These are phyloP conservation scores for Drosophila kuntzei DNA, from an alignment of 2,888 invertebrate genomes.

Conservation along the genomic window DNA sequence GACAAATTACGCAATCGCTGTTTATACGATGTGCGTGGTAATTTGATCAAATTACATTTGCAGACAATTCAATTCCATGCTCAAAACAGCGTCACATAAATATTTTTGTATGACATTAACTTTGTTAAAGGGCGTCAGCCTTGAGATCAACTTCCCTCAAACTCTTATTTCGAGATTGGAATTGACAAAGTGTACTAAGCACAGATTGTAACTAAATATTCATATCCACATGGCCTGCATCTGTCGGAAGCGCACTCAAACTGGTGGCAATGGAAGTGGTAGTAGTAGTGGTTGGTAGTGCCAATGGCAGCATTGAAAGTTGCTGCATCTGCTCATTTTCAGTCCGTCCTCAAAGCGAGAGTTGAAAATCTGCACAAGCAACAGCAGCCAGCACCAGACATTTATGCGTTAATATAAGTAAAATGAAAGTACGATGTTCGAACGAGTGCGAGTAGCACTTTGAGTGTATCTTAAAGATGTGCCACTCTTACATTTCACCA, in stretches of 20 bases:
- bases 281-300: slow-evolving; percentile 2
- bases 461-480: slow-evolving; percentile 40
- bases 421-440: slow-evolving; percentile 65
- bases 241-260: slow-evolving; percentile 44
- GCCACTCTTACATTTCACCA: slow-evolving; percentile 57
- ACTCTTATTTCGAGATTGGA: neutral
- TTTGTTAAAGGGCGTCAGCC: slow-evolving; percentile 19
- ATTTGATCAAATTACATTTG: slow-evolving; percentile 47
- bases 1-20: slow-evolving; percentile 61
- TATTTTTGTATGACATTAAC: slow-evolving; percentile 25
- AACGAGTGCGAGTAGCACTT: slow-evolving; percentile 21
- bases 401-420: slow-evolving; percentile 42
- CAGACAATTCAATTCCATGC: slow-evolving; percentile 45
- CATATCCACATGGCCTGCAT: slow-evolving; percentile 40
- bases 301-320: slow-evolving; percentile 48
- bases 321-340: slow-evolving; percentile 41
- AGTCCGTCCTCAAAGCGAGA: slow-evolving; percentile 51
- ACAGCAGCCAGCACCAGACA: slow-evolving; percentile 32
- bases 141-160: neutral
- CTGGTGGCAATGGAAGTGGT: slow-evolving; percentile 16
- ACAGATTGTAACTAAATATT: slow-evolving; percentile 12
- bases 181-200: slow-evolving; percentile 12
- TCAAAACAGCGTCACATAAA: slow-evolving; percentile 40
- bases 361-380: slow-evolving; percentile 51
- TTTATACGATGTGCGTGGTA: slow-evolving; percentile 18